These are phyloP conservation scores for Crypturellus tataupa DNA, from an alignment of 2,797 vertebrate genomes.

Conservation along the genomic window DNA sequence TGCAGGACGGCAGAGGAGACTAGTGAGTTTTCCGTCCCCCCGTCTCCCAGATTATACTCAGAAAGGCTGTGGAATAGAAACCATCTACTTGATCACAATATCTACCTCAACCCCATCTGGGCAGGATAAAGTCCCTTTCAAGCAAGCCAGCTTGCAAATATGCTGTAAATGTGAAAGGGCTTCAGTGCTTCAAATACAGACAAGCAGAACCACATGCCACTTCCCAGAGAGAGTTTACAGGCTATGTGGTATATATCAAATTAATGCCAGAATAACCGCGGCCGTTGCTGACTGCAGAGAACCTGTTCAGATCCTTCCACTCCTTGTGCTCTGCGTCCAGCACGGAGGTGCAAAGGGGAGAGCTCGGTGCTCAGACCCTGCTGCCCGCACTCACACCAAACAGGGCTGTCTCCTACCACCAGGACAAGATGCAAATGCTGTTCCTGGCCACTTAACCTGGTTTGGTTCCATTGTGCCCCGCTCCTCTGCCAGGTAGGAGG, in stretches of 20 bases:
- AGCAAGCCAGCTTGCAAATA: conserved; percentile 31
- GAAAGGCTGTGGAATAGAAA: conserved; percentile 25
- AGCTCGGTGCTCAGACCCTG: not conserved
- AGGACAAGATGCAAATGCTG: conserved; percentile 7
- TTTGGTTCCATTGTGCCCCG: not conserved
- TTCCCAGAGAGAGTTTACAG: conserved; percentile 50
- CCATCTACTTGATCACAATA: not conserved
- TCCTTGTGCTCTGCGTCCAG: rapidly evolving
- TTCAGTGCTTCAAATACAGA: conserved; percentile 34
- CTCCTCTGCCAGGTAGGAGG: conserved; percentile 3
- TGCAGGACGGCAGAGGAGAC: not conserved
- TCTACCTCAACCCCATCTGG: not conserved
- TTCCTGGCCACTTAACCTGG: not conserved
- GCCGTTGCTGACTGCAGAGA: conserved; percentile 53
- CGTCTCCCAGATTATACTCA: not conserved
- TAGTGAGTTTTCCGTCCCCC: not conserved
- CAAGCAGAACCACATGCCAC: conserved; percentile 22
- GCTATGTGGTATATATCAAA: not conserved
- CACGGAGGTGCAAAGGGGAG: not conserved
- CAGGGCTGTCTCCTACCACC: conserved; percentile 25
- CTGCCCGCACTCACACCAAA: not conserved
- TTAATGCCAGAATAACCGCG: conserved; percentile 48
- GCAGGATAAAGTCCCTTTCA: conserved; percentile 24
- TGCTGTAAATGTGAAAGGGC: conserved; percentile 16
- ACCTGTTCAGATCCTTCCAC: conserved; percentile 34